These are phyloP conservation scores for Acanthococcus lagerstroemiae DNA, from an alignment of 2,888 invertebrate genomes.

Conservation along the genomic window DNA sequence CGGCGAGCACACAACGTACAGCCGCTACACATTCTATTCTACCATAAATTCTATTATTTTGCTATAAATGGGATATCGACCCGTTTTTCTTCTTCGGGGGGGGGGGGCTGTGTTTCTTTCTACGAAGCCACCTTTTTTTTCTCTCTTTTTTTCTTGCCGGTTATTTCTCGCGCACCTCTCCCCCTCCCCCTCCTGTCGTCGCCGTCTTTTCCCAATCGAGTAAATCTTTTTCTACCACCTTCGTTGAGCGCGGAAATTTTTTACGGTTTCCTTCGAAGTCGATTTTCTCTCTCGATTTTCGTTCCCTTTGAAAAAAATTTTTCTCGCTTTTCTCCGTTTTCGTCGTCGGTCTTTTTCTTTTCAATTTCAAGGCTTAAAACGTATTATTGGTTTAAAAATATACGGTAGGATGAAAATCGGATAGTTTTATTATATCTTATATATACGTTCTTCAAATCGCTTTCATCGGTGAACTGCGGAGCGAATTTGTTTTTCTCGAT, in stretches of 20 bases:
- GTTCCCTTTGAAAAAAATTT: neutral
- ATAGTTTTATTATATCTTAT: no score
- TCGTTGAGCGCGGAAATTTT: neutral
- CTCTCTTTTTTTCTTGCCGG: neutral
- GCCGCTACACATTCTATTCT: slow-evolving; percentile 15
- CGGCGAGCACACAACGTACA: neutral
- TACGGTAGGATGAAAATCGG: no score
- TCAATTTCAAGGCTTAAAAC: neutral
- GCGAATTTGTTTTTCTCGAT: no score
- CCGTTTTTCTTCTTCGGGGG: slow-evolving; percentile 34
- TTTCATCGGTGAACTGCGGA: no score
- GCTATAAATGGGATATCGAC: slow-evolving; percentile 42
- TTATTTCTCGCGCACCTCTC: slow-evolving; percentile 6
- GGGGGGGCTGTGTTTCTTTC: neutral
- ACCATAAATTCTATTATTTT: slow-evolving; percentile 40
- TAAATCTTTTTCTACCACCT: slow-evolving; percentile 14
- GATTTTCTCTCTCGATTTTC: neutral
- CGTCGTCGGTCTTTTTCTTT: neutral
- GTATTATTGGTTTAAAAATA: no score
- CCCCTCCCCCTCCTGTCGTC: neutral
- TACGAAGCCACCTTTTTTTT: neutral
- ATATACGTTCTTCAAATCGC: no score
- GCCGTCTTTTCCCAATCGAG: slow-evolving; percentile 7
- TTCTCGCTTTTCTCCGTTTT: neutral
- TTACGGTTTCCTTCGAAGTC: neutral